Evolutionary conservation across 2,797 vertebrate species (phyloP).

Genomic region (Mormyrops attenuatus): DNA sequence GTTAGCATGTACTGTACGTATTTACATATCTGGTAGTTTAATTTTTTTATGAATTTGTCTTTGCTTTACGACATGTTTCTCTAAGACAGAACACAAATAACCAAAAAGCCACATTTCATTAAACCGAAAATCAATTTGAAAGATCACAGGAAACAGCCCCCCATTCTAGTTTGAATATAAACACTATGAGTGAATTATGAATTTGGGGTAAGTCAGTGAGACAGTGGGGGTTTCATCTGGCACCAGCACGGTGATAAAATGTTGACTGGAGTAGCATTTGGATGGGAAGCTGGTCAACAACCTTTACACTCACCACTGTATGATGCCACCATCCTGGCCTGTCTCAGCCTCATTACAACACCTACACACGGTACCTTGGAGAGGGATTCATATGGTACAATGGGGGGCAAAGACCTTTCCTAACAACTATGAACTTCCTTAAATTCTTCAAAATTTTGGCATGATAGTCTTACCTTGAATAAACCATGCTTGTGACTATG

Average conservation of each 20-base stretch:
- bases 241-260: background rate
- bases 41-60: background rate
- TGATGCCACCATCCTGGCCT: background rate
- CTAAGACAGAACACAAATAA: background rate
- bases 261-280: background rate
- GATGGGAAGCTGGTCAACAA: background rate
- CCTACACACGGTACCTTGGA: background rate
- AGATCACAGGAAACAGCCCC: background rate
- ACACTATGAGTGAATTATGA: background rate
- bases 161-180: background rate
- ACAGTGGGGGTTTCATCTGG: background rate
- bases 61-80: background rate
- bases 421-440: background rate
- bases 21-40: background rate
- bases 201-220: background rate
- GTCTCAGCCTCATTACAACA: background rate
- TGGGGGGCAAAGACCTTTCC: background rate
- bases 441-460: background rate
- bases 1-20: background rate
- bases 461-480: conserved; percentile 80
- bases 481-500: conserved; percentile 86
- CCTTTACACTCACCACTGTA: background rate
- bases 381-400: background rate
- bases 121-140: background rate
- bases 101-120: background rate